Base-by-base conservation (phyloP, 2,888 invertebrate species). In the Crematogaster levior region DNA sequence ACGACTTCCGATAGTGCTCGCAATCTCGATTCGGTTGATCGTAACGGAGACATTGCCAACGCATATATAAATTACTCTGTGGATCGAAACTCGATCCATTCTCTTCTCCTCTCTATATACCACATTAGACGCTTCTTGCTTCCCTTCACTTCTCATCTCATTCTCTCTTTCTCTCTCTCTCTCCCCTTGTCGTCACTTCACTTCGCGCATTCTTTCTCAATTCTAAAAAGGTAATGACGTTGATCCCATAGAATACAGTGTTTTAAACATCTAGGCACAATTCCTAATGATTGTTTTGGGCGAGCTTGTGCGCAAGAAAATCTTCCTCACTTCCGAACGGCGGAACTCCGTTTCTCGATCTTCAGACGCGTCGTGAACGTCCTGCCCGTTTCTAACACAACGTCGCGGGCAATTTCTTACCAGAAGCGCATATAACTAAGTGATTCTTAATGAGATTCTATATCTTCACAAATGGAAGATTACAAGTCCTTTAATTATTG, bases 221-320 rank as follows among this genome's bases (percentile, higher is more conserved):
- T 53, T 83, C 86, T 91, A 89, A 86, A 91, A 91, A 92, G 89
- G 87, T 92, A 91, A 90, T 90, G 90, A 93, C 91, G 90, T 93
- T 93, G 93, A 93, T 93, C 93, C 93, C 93, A 93, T 92, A 91
- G 88, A 93, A 93, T 93, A 93, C 90, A 75, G 88, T 86, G 83
- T 86, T 88, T 91, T 92, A 92, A 91, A 93, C 90, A 93, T 92
- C 91, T 92, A 93, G 93, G 93, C 93, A 93, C 93, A 91, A 93
- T 92, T 93, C 91, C 91, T 93, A 93, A 93, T 89, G 93, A 93
- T 93, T 93, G 92, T 93, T 92, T 91, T 89, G 91, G 90, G 91
- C 90, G 91, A 92, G 89, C 88, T 91, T 93, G 92, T 93, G 93
- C 91, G 90, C 89, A 87, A 90, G 87, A 90, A 88, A 82, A 81